Evolutionary conservation across 2,888 invertebrate genomes (phyloP), one percentile per base, ranked within the genome.

Genomic region (Catonia carolina): DNA sequence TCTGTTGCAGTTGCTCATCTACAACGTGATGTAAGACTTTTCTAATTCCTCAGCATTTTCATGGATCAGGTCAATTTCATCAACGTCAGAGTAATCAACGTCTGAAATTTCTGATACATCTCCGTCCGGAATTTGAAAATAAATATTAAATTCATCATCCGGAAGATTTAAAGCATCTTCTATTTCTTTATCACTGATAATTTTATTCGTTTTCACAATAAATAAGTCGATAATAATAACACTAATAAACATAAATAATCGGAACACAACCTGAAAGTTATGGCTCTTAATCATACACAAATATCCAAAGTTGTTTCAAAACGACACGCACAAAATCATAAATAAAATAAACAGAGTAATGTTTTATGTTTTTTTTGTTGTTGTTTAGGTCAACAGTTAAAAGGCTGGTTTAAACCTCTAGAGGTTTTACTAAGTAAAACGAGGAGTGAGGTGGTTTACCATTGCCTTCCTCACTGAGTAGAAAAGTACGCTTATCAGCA

Each of bases 31-130:
- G 45, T 7, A 45, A 27, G 17, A 45, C 14, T 22, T 1, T 2
- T 45, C 45, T 14, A n/a, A 2, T 10, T 22, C 27, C 10, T 45
- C 10, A 10, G 45, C 23, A 45, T 45, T 17, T 23, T 45, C n/a
- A 23, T 22, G 22, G 7, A 45, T 14, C 8, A 45, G 7, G 8
- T 20, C 23, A 12, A 45, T 8, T n/a, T 45, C 45, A 23, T 45
- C 22, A 45, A 12, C 45, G 2, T 27, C 27, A 27, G 18, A 14
- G 8, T 45, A 18, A 12, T n/a, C 45, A 22, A 1, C 6, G 20
- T 45, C 45, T 23, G 45, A 45, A 22, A 23, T 27, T 22, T 45
- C 45, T n/a, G 22, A 45, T 22, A 45, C 22, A 45, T 20, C n/a
- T 14, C 45, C 23, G n/a, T 45, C 22, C 45, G 45, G 45, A 23